Base-by-base conservation (phyloP, 2,888 invertebrate species). In the Mimumesa dahlbomi region DNA sequence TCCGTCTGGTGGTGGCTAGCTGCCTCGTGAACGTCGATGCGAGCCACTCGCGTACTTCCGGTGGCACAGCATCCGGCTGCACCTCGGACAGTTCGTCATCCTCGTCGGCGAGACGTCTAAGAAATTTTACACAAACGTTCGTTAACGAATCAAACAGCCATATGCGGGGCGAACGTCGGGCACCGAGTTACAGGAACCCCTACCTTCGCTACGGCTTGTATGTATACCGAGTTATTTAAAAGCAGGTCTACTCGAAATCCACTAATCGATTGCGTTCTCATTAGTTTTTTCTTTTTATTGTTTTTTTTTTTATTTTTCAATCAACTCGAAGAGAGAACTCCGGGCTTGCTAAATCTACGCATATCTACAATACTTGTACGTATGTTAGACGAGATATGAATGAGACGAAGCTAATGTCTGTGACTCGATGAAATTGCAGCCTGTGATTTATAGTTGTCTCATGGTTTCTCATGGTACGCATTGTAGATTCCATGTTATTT, bases 41-140 rank as follows among this genome's bases (percentile, higher is more conserved):
- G 89, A 98, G 91, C 98, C 98, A 98, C 90, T 98, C 98, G 81
- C 98, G 93, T 42, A 98, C 98, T 90, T 98, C 98, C 67, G 95
- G 97, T 38, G 98, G 98, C 52, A 98, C 98, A 9, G 97, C 97
- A 89, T 98, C 98, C 57, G 98, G 97, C 86, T 98, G 97, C 59
- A 98, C 98, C 90, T 98, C 98, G 43, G 97, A 97, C 79, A 98
- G 91, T 90, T 98, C 98, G 90, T 98, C 98, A 89, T 98, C 98
- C 90, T 98, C 98, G 84, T 96, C 96, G 40, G 95, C 95, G 89
- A 95, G 90, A 83, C 95, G 92, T 91, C 95, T 95, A 91, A 59
- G 79, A 63, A 58, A 71, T 70, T 70, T 42, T 22, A 7, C 11
- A 1, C 13, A 4, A 11, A 6, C 19, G n/a, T 70, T 19, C 21